Base-by-base conservation (phyloP, 2,888 invertebrate genomes). In the Cinara cedri region DNA sequence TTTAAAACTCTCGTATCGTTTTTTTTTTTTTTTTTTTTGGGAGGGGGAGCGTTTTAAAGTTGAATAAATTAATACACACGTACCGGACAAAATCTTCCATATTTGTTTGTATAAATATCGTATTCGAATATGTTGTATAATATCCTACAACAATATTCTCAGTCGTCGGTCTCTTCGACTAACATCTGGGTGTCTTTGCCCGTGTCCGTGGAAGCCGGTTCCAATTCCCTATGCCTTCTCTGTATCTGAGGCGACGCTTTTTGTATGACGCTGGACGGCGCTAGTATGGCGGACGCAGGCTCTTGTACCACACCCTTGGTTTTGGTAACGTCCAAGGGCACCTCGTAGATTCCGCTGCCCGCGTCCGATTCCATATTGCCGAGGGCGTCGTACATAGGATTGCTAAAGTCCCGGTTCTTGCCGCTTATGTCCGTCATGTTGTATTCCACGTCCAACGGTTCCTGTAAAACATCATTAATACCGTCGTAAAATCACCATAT, bases 311-410 rank as follows among this genome's bases (percentile, higher is more conserved):
- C 13, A 44, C 81, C 76, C 84, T 91, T 90, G 85, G 81, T 78
- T 71, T 90, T 91, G 81, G 88, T 86, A 82, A 91, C 86, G 84
- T 92, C 93, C 76, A 91, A 91, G 60, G 94, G 93, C 83, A 94
- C 92, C 87, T 94, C 94, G 86, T 94, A 94, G 83, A 94, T 91
- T 83, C 92, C 92, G 34, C 83, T 82, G 21, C 83, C 82, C 21
- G 83, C 83, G 16, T 83, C 83, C 44, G 81, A 81, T 66, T 84
- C 84, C 72, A 84, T 84, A 80, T 83, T 85, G 82, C 87, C 86
- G 83, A 87, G 84, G 1, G 95, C 95, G 85, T 98, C 98, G 87
- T 98, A 98, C 94, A 98, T 97, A 68, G 98, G 98, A 88, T 98
- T 98, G 85, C 95, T 93, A 88, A 98, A 98, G 87, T 98, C 97